Base-by-base conservation (phyloP, 92 coral and sea anemone species). In the Virgularia gustaviana region DNA sequence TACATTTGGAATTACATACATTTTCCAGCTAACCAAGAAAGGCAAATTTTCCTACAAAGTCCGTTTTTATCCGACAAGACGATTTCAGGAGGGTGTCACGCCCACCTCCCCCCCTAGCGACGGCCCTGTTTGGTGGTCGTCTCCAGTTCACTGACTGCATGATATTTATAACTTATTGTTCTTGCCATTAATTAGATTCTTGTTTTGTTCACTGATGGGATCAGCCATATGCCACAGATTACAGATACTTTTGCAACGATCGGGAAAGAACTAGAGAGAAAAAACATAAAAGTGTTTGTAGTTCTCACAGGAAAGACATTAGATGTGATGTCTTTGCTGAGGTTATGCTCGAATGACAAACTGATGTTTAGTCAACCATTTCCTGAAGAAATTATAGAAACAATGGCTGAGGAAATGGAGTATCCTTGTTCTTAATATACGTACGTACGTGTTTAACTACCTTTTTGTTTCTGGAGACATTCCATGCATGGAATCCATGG, bases 181-280 rank as follows among this genome's bases (percentile, higher is more conserved):
- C n/a, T n/a, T n/a, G n/a, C n/a, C n/a, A n/a, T n/a, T n/a, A n/a
- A n/a, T n/a, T n/a, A n/a, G 88, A 35, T 78, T 33, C 47, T 78
- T 19, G 72, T 83, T 6, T 30, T 83, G 27, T 78, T 83, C 51
- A 78, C 88, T 7, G 88, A 83, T 31, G 88, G 88, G 1, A 65
- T 78, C 30, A 83, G 78, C 57, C 78, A 36, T 37, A 49, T 33
- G n/a, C 75, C 75, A 39, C 75, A 59, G 3, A 47, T 47, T 39
- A 53, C 31, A 49, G 75, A 68, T 47, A 61, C 44, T 28, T 47
- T 68, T 20, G 27, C 20, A 49, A 18, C 24, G 33, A 32, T 32
- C 22, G 75, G 75, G 36, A 68, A 68, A 9, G 61, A 29, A 23
- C 57, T 68, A 8, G 75, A 68, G 22, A 35, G 36, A 27, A 32